These are phyloP conservation scores for Larimichthys polyactis DNA, from an alignment of 2,113 vertebrate genomes.

Conservation along the genomic window DNA sequence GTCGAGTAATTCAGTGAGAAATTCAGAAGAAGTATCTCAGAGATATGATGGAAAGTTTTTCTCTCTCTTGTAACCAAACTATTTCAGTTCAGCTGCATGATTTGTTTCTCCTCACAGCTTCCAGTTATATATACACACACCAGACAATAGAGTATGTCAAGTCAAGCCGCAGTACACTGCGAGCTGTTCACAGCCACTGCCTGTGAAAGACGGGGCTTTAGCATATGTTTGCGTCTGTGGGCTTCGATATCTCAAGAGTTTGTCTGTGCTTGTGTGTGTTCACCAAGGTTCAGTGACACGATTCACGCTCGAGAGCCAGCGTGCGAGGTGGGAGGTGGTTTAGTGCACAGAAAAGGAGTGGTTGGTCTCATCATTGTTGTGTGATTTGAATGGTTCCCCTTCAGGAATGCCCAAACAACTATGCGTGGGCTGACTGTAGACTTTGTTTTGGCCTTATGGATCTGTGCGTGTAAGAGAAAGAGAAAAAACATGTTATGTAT, in stretches of 20 bases:
- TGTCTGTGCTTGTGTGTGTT: constrained; percentile 53
- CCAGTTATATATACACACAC: constrained; percentile 32
- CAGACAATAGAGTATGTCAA: constrained; percentile 50
- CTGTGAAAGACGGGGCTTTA: constrained; percentile 66
- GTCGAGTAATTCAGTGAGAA: too few species aligned
- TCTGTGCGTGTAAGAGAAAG: constrained; percentile 2
- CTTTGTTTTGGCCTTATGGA: not conserved
- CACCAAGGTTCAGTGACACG: constrained; percentile 59
- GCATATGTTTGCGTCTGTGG: constrained; percentile 57
- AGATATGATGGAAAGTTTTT: not conserved
- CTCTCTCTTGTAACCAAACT: not conserved
- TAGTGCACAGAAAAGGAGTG: constrained; percentile 37
- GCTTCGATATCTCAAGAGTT: constrained; percentile 31
- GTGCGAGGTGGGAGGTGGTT: constrained; percentile 56
- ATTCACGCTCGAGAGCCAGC: constrained; percentile 42
- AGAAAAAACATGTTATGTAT: not conserved
- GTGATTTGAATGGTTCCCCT: constrained; percentile 37
- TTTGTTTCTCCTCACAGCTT: constrained; percentile 42
- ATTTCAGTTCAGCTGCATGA: not conserved
- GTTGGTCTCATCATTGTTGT: constrained; percentile 21
- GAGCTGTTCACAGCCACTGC: constrained; percentile 68
- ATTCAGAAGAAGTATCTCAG: not conserved
- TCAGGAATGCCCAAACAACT: constrained; percentile 62
- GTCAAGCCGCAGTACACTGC: constrained; percentile 35
- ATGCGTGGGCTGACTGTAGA: constrained; percentile 5